phyloP scores from a whole-genome alignment of 2,888 invertebrate species.

The Leptinotarsa juncta region DNA sequence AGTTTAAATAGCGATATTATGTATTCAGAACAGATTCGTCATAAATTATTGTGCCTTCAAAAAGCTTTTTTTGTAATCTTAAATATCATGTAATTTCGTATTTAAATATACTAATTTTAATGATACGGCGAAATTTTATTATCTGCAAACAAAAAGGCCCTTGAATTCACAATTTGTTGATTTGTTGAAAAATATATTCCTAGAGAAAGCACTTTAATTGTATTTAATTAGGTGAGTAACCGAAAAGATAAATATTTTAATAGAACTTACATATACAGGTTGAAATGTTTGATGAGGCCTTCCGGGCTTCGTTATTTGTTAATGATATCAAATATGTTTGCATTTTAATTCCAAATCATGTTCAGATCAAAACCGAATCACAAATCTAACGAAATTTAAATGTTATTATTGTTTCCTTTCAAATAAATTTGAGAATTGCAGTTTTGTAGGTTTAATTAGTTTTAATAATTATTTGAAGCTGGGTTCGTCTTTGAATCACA shows the following conservation, averaged over 20 bases:
- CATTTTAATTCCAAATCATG: too few relatives aligned
- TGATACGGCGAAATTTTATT: constrained; percentile 25
- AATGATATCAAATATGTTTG: not conserved
- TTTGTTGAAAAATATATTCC: constrained; percentile 16
- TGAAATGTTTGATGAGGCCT: not conserved
- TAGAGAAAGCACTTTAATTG: not conserved
- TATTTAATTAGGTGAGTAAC: constrained; percentile 15
- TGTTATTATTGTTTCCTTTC: too few relatives aligned
- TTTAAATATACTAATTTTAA: constrained; percentile 28
- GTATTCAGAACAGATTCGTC: constrained; percentile 37
- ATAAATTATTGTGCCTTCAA: constrained; percentile 25
- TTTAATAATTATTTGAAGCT: too few relatives aligned
- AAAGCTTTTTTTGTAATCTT: constrained; percentile 23
- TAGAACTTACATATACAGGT: not conserved
- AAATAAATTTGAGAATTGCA: too few relatives aligned
- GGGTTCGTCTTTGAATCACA: too few relatives aligned
- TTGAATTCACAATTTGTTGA: constrained; percentile 23
- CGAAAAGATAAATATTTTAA: constrained; percentile 8
- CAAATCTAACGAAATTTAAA: too few relatives aligned
- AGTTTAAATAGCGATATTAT: constrained; percentile 35
- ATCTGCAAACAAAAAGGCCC: constrained; percentile 24
- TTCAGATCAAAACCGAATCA: too few relatives aligned
- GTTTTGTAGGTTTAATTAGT: too few relatives aligned
- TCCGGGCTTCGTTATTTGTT: not conserved
- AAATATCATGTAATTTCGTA: constrained; percentile 27